Evolutionary conservation across 2,888 invertebrate species (phyloP).

Genomic region (Apodemia duryi): DNA sequence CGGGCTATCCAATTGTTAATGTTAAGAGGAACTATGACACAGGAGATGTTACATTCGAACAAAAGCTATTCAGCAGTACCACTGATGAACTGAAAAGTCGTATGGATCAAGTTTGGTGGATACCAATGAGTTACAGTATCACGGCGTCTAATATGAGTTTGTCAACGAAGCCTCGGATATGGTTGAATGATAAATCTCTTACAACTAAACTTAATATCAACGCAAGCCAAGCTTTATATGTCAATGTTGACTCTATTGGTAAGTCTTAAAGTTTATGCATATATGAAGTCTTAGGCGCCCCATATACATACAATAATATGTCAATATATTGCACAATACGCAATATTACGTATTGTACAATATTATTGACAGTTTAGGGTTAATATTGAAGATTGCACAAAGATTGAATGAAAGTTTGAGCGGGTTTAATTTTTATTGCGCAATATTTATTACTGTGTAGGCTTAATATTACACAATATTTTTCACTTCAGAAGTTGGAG

Average conservation of each 20-base stretch:
- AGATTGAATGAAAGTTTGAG: no score
- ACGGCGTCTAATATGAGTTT: conserved; percentile 37
- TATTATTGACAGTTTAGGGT: no score
- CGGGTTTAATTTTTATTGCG: no score
- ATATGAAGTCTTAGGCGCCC: no score
- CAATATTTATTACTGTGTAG: no score
- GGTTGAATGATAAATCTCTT: conserved; percentile 47
- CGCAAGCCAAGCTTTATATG: conserved; percentile 75
- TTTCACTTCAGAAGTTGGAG: no score
- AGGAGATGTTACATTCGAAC: conserved; percentile 61
- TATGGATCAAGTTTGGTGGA: conserved; percentile 75
- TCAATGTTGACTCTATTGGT: conserved; percentile 82
- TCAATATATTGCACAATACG: no score
- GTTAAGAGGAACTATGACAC: conserved; percentile 75
- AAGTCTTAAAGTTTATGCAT: conserved; percentile 29
- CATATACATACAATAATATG: no score
- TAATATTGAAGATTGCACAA: no score
- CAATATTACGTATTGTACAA: no score
- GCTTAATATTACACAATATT: no score
- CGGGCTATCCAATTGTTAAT: conserved; percentile 83
- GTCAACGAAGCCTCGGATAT: conserved; percentile 49
- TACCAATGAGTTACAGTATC: conserved; percentile 75
- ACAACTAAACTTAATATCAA: conserved; percentile 39
- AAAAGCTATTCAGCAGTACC: conserved; percentile 61
- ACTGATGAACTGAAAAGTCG: conserved; percentile 48